These are phyloP conservation scores for Silurus asotus DNA, from an alignment of 2,113 vertebrate species.

Conservation along the genomic window DNA sequence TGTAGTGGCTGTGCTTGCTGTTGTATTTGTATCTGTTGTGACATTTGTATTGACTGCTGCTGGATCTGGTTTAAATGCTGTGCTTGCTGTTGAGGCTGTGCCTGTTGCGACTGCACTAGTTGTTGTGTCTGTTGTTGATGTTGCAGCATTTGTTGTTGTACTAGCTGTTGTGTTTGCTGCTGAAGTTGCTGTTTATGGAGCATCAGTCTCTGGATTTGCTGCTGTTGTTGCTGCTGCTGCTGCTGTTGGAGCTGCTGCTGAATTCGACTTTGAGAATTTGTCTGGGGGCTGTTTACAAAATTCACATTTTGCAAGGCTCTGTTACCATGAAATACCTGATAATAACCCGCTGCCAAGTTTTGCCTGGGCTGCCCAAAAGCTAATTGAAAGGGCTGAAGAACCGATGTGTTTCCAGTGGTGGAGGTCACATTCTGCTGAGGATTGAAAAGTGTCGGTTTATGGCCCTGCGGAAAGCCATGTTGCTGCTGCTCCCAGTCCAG, in stretches of 20 bases:
- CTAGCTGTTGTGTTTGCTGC: slow-evolving; percentile 61
- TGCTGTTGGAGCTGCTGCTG: slow-evolving; percentile 71
- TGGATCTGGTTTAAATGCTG: slow-evolving; percentile 63
- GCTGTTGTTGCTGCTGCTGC: slow-evolving; percentile 66
- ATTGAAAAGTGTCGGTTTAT: slow-evolving; percentile 71
- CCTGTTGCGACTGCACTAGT: slow-evolving; percentile 64
- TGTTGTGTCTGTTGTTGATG: slow-evolving; percentile 77
- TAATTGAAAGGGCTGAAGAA: slow-evolving; percentile 92
- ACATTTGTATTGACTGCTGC: slow-evolving; percentile 72
- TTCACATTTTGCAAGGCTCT: slow-evolving; percentile 71
- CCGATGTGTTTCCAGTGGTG: slow-evolving; percentile 70
- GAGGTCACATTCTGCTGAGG: slow-evolving; percentile 63
- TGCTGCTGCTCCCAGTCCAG: slow-evolving; percentile 78
- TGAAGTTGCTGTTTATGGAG: slow-evolving; percentile 65
- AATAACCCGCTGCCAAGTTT: slow-evolving; percentile 76
- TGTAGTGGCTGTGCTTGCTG: slow-evolving; percentile 66
- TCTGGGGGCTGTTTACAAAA: slow-evolving; percentile 59
- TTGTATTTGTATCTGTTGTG: slow-evolving; percentile 64
- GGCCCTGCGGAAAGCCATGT: slow-evolving; percentile 73
- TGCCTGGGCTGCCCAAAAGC: slow-evolving; percentile 93
- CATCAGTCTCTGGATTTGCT: slow-evolving; percentile 71
- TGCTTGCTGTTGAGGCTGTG: slow-evolving; percentile 62
- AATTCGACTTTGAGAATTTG: slow-evolving; percentile 65
- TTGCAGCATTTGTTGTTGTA: slow-evolving; percentile 75
- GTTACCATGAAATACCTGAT: slow-evolving; percentile 84